A percentile compares a stretch with the other conserved stretches of the same genome.
These are phyloP conservation scores for Lycopodina hypogea DNA, from an alignment of 37 sponge, comb jelly and placozoan species.

Conservation along the genomic window DNA sequence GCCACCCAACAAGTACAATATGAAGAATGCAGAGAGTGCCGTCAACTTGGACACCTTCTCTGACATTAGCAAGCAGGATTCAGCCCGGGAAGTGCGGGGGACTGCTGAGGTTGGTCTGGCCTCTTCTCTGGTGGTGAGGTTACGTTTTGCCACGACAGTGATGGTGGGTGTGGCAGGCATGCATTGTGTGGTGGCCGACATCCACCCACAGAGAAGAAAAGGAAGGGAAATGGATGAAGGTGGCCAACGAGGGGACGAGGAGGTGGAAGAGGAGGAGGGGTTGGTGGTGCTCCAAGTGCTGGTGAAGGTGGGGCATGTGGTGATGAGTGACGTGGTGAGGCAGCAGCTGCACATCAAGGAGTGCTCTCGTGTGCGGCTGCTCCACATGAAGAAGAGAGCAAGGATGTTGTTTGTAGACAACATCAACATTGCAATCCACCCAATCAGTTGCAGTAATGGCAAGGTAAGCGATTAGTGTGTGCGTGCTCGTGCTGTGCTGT, in stretches of 20 bases:
- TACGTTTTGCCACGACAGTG: constrained; percentile 31
- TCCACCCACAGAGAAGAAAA: not conserved
- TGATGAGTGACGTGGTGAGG: constrained; percentile 61
- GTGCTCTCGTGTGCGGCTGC: constrained; percentile 37
- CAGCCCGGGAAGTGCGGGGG: not conserved
- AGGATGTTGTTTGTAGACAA: not conserved
- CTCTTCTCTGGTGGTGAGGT: constrained; percentile 4
- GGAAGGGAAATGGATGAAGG: not conserved
- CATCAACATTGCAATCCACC: constrained; percentile 1
- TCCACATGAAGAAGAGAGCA: constrained; percentile 27
- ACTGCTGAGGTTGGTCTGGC: not conserved
- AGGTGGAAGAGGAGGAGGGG: not conserved
- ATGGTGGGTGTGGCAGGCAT: not conserved
- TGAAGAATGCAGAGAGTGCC: not conserved
- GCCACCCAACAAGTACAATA: not conserved
- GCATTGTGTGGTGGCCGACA: not conserved
- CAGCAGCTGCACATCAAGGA: constrained; percentile 47
- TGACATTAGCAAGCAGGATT: not conserved
- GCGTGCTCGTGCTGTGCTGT: not conserved
- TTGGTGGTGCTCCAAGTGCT: not conserved
- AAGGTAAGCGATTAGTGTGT: no score
- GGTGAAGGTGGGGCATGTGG: constrained; percentile 54
- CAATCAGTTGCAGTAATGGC: not conserved
- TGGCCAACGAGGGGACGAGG: no score
- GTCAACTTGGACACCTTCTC: not conserved